A percentile compares a stretch with the other conserved stretches of the same genome.
Evolutionary conservation across 2,888 invertebrate species (phyloP).

Genomic region (Acrobasis consociella): DNA sequence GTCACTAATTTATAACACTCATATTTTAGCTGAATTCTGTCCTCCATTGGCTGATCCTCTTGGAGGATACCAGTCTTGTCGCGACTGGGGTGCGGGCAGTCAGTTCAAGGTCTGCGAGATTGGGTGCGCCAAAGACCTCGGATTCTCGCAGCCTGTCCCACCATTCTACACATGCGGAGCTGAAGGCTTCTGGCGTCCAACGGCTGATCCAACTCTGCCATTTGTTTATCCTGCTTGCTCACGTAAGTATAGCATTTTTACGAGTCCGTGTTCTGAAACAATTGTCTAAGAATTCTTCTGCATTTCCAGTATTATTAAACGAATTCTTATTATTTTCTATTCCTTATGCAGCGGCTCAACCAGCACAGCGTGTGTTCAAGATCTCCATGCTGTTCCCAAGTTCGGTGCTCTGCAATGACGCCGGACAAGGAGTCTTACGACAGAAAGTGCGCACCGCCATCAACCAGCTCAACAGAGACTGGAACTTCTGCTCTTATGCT

Average conservation of each 20-base stretch:
- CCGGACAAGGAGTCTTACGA: constrained; percentile 94
- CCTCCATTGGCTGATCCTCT: constrained; percentile 94
- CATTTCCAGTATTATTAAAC: not conserved
- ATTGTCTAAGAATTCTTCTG: not conserved
- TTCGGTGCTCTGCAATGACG: constrained; percentile 97
- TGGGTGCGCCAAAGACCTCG: constrained; percentile 90
- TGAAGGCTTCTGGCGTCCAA: constrained; percentile 98
- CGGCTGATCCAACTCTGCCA: constrained; percentile 89
- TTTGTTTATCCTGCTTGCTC: constrained; percentile 96
- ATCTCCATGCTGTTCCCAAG: constrained; percentile 97
- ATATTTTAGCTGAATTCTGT: constrained; percentile 92
- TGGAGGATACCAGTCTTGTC: constrained; percentile 95
- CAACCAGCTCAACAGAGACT: constrained; percentile 95
- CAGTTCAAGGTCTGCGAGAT: constrained; percentile 98
- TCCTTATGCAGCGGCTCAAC: constrained; percentile 85
- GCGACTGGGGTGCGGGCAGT: constrained; percentile 98
- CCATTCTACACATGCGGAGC: constrained; percentile 99
- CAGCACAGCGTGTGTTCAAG: constrained; percentile 97
- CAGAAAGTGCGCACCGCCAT: constrained; percentile 95
- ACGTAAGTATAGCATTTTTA: constrained; percentile 79
- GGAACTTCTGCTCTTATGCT: constrained; percentile 98
- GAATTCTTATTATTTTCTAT: constrained; percentile 27
- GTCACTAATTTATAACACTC: not conserved
- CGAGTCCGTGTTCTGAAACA: not conserved
- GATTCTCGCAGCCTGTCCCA: constrained; percentile 96